Conservation (phyloP, 2,797 vertebrate species). For the Leptoclinus maculatus region DNA sequence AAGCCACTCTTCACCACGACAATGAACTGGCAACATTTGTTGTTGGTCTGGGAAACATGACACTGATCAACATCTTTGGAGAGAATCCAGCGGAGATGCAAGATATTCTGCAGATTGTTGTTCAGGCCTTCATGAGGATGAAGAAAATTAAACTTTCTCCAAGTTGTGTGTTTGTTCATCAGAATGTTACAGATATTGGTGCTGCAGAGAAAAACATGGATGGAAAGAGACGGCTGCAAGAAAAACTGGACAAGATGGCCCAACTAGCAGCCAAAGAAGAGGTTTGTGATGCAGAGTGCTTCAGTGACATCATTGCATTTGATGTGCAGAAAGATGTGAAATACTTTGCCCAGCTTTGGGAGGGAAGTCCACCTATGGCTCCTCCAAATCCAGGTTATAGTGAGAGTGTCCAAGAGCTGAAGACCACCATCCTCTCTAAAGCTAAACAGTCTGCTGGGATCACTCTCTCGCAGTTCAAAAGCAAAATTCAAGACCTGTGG, state of each 20-base stretch:
- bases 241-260: slow-evolving; percentile 84
- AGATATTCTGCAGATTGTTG: slow-evolving; percentile 82
- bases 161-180: slow-evolving; percentile 76
- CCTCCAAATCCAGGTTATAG: too few species aligned
- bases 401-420: too few species aligned
- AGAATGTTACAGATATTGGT: slow-evolving; percentile 72
- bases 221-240: slow-evolving; percentile 71
- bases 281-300: slow-evolving; percentile 58
- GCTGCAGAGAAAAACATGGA: slow-evolving; percentile 82
- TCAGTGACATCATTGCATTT: slow-evolving; percentile 82
- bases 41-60: slow-evolving; percentile 84
- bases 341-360: slow-evolving; percentile 84
- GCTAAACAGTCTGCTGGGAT: too few species aligned
- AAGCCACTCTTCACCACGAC: slow-evolving; percentile 71
- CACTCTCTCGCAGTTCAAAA: too few species aligned
- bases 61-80: slow-evolving; percentile 86
- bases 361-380: too few species aligned
- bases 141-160: slow-evolving; percentile 78
- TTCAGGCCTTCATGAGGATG: slow-evolving; percentile 86
- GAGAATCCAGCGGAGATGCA: slow-evolving; percentile 87
- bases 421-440: too few species aligned
- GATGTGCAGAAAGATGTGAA: slow-evolving; percentile 79
- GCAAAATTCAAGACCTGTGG: too few species aligned
- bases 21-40: slow-evolving; percentile 87
- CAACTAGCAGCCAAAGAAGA: slow-evolving; percentile 79